These are phyloP conservation scores for Pogonomyrmex californicus DNA, from an alignment of 1,140 invertebrate species.

Conservation along the genomic window DNA sequence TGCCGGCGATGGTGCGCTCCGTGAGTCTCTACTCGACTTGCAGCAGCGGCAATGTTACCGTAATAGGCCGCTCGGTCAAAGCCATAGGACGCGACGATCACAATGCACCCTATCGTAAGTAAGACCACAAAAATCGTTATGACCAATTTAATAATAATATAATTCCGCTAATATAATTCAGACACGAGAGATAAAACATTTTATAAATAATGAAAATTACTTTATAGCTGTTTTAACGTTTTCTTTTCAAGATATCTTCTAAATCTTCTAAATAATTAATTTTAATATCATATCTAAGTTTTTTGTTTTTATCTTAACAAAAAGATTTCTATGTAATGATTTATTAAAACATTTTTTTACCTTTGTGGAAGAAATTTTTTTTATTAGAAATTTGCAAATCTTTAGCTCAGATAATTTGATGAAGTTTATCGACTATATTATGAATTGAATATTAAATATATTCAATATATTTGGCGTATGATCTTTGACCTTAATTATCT, in stretches of 20 bases:
- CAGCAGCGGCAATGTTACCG: constrained; percentile 87
- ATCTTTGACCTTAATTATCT: constrained; percentile 5
- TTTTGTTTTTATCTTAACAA: not conserved
- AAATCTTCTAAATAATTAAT: constrained; percentile 3
- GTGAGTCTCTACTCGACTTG: constrained; percentile 90
- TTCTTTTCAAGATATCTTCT: not conserved
- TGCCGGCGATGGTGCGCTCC: constrained; percentile 90
- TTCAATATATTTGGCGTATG: not conserved
- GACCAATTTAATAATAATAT: not conserved
- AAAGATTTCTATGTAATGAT: not conserved
- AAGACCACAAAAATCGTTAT: constrained; percentile 46
- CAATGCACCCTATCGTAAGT: constrained; percentile 86
- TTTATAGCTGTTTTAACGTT: not conserved
- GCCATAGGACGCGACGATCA: constrained; percentile 82
- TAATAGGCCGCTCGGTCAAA: constrained; percentile 84
- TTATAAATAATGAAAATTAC: not conserved
- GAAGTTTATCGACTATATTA: not conserved
- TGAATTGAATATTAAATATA: constrained; percentile 2
- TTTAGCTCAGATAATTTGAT: not conserved
- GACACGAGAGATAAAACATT: not conserved
- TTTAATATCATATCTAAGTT: not conserved
- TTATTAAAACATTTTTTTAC: not conserved
- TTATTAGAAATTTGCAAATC: not conserved
- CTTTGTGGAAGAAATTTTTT: not conserved
- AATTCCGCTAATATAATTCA: not conserved